Evolutionary conservation across 2,113 vertebrate genomes (phyloP), one percentile per base, ranked within the genome.

Genomic region (Tauraco erythrolophus): DNA sequence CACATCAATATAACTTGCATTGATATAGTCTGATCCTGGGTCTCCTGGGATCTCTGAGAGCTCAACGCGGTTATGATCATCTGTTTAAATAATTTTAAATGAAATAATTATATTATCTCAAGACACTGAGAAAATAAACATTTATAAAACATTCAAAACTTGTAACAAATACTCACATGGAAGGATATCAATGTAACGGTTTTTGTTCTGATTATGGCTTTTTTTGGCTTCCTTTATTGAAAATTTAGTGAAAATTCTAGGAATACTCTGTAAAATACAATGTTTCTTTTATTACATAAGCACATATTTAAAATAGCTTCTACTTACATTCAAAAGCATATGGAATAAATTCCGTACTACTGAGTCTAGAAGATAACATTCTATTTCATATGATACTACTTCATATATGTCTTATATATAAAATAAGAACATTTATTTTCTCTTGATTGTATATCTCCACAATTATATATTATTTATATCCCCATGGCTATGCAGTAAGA

Each of bases 1-100:
- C 97, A 99, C 99, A 51, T 99, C 99, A 74, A 99, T 99, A 75
- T 99, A 99, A 97, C 99, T 99, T 98, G 99, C 99, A 85, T 99
- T 99, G 94, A 99, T 99, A 65, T 99, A 99, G 95, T 99, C 99
- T 28, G 98, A 98, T 60, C 99, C 99, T 43, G 96, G 60, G 16
- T 98, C 98, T 88, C 98, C 98, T 7, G 97, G 98, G 76, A 99
- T 97, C 57, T 98, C 98, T 45, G 98, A 98, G 90, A 99, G 98
- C 57, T 97, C 97, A 43, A 99, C 99, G n/a, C 99, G 99, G 88
- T 99, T 99, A 35, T 99, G 97, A 84, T 99, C 99, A 95, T 99
- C 99, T 99, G 95, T 91, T 90, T 60, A 85, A 83, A 93, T 23
- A 0, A 65, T 95, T 87, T 84, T 54, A 76, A 88, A 72, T 37